phyloP scores from a whole-genome alignment of 2,113 vertebrate species.

The Ochotona princeps region DNA sequence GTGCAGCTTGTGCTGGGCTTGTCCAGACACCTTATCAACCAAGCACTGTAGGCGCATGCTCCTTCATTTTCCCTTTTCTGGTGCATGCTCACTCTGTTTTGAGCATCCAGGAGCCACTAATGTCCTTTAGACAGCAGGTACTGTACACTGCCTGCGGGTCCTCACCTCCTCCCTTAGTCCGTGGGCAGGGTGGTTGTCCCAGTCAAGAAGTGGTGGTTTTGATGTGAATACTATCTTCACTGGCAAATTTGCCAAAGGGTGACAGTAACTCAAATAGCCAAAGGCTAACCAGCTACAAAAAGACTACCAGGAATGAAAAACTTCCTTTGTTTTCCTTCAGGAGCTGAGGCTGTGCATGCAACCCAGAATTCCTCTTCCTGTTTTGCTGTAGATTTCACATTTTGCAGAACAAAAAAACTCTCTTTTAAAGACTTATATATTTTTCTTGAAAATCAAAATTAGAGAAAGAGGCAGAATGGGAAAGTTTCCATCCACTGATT shows the following conservation, averaged over 20 bases:
- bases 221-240: no score
- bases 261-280: neutral
- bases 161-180: neutral
- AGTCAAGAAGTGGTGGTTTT: neutral
- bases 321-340: neutral
- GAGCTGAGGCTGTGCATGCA: neutral
- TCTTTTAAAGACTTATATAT: no score
- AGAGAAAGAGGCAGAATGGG: no score
- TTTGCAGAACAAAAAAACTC: neutral
- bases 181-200: accelerated
- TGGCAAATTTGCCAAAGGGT: neutral
- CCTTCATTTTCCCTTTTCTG: neutral
- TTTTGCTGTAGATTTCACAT: neutral
- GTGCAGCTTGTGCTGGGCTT: neutral
- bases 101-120: neutral
- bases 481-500: no score
- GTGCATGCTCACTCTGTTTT: neutral
- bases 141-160: accelerated
- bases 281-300: neutral
- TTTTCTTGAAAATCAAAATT: no score
- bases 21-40: neutral
- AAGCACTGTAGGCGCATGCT: accelerated
- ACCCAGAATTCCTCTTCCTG: neutral
- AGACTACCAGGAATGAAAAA: neutral
- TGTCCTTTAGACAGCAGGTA: neutral